Percentiles rank a stretch among this genome's conserved stretches.
phyloP scores from a whole-genome alignment of 2,888 invertebrate species.

The Galerucella nymphaeae region DNA sequence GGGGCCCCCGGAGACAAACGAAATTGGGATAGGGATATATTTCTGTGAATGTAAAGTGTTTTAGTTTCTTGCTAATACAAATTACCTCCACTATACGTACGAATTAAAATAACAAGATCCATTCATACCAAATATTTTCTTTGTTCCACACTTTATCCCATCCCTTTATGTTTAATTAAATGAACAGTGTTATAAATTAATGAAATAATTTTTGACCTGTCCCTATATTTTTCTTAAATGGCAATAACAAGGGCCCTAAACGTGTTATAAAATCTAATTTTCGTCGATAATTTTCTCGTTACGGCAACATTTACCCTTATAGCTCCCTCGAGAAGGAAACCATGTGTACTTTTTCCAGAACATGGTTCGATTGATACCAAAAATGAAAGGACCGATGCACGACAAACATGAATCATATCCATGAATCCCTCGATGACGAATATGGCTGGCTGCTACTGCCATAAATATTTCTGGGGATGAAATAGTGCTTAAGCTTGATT shows the following conservation, averaged over 20 bases:
- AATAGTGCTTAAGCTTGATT: slow-evolving; percentile 54
- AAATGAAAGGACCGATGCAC: slow-evolving; percentile 30
- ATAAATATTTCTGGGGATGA: slow-evolving; percentile 52
- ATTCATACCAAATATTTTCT: no score
- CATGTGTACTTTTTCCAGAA: slow-evolving; percentile 29
- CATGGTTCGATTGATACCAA: slow-evolving; percentile 33
- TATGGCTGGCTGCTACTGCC: slow-evolving; percentile 46
- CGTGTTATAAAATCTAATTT: neutral
- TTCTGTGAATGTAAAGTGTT: no score
- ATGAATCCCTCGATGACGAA: slow-evolving; percentile 47
- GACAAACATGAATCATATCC: slow-evolving; percentile 47
- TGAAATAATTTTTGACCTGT: neutral
- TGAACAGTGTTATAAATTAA: neutral
- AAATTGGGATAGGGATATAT: no score
- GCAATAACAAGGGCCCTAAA: neutral
- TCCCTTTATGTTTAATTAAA: neutral
- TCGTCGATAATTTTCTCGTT: slow-evolving; percentile 12
- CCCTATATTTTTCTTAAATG: neutral
- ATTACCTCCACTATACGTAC: no score
- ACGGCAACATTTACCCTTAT: slow-evolving; percentile 4
- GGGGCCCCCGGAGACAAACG: no score
- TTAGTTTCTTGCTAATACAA: no score
- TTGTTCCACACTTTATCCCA: neutral
- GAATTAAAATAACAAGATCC: no score
- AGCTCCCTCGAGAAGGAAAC: slow-evolving; percentile 9